phyloP scores from a whole-genome alignment of 1,140 invertebrate genomes.

The Coelopa frigida region DNA sequence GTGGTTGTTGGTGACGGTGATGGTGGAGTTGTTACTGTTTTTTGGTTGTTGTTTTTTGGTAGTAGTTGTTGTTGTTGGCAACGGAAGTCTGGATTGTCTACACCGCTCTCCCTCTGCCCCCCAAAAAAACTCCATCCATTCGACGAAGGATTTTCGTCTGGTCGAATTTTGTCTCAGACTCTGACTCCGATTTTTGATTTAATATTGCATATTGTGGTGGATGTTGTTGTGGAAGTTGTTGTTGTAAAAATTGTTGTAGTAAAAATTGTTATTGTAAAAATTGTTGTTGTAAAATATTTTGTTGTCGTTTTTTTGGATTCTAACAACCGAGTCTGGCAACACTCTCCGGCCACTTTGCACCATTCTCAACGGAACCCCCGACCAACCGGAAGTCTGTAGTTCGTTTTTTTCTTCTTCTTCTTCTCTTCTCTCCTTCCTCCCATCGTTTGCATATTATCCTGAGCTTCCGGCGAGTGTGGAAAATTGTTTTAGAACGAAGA shows the following conservation, averaged over 20 bases:
- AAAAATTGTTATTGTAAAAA: no score
- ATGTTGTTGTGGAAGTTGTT: no score
- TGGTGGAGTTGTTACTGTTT: not conserved
- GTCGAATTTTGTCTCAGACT: not conserved
- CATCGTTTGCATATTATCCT: not conserved
- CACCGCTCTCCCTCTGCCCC: no score
- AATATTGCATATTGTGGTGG: no score
- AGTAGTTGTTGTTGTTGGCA: no score
- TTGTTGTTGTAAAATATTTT: not conserved
- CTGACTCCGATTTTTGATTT: not conserved
- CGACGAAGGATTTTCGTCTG: not conserved
- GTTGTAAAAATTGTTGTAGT: not conserved
- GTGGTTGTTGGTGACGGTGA: not conserved
- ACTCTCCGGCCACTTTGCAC: not conserved
- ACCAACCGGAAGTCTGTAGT: not conserved
- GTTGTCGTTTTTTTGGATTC: conserved; percentile 2
- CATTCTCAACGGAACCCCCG: not conserved
- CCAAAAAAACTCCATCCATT: no score
- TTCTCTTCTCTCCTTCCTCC: not conserved
- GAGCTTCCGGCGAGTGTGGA: not conserved
- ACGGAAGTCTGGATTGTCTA: conserved; percentile 14
- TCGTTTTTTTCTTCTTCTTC: not conserved
- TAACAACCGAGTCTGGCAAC: not conserved
- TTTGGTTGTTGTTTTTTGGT: no score
- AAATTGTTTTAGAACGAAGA: no score